A percentile compares a stretch with the other conserved stretches of the same genome.
These are phyloP conservation scores for Poecilia latipinna DNA, from an alignment of 2,113 vertebrate species.

Conservation along the genomic window DNA sequence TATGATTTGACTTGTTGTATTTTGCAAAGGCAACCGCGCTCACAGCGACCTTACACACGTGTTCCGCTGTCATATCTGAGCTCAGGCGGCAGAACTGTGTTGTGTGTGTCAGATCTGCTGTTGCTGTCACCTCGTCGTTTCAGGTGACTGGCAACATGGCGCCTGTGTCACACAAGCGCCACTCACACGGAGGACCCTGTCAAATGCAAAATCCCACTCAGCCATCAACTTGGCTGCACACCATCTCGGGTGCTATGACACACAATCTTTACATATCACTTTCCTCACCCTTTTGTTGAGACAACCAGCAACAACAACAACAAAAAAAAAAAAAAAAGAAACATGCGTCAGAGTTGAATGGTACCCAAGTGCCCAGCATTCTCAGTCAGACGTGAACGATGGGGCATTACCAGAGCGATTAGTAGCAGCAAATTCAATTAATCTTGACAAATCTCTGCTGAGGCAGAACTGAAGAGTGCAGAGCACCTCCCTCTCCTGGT, in stretches of 20 bases:
- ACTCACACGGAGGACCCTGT: conserved; percentile 59
- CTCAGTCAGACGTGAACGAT: conserved; percentile 72
- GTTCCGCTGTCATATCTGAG: conserved; percentile 38
- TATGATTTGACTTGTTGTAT: conserved; percentile 70
- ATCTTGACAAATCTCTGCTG: conserved; percentile 84
- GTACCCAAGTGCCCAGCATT: conserved; percentile 51
- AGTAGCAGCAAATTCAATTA: conserved; percentile 83
- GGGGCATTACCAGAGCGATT: conserved; percentile 79
- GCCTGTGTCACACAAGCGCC: conserved; percentile 48
- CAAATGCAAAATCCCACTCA: conserved; percentile 50
- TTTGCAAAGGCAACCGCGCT: conserved; percentile 51
- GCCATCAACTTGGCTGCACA: conserved; percentile 36
- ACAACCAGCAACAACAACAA: conserved; percentile 20
- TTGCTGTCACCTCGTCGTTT: conserved; percentile 70
- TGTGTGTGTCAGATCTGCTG: conserved; percentile 45
- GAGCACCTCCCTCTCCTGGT: conserved; percentile 72
- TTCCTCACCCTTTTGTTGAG: conserved; percentile 53
- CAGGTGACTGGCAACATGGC: conserved; percentile 73
- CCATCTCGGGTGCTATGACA: conserved; percentile 47
- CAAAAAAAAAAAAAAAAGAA: not conserved
- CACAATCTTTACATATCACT: conserved; percentile 45
- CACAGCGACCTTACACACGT: conserved; percentile 31
- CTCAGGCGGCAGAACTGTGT: conserved; percentile 39
- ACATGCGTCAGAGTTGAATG: conserved; percentile 44
- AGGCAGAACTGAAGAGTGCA: conserved; percentile 74